These are phyloP conservation scores for Oreochromis mossambicus DNA, from an alignment of 2,797 vertebrate species.

Conservation along the genomic window DNA sequence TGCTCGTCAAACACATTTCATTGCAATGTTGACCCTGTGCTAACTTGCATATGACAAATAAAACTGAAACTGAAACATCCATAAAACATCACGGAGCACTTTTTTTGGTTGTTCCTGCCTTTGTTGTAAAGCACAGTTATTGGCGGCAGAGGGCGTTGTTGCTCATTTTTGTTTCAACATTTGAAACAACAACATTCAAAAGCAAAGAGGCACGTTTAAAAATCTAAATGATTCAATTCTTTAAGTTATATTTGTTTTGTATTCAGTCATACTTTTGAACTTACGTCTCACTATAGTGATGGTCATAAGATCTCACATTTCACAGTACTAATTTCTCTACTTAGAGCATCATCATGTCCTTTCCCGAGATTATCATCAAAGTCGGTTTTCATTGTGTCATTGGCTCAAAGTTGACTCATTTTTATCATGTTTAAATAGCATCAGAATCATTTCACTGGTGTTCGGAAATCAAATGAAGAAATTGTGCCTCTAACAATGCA, in stretches of 20 bases:
- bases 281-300: not conserved
- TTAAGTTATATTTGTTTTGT: not conserved
- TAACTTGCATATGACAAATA: too few relatives aligned
- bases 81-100: not conserved
- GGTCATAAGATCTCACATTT: not conserved
- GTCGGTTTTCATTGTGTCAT: not conserved
- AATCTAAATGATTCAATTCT: not conserved
- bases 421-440: not conserved
- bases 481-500: not conserved
- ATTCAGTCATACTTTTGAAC: not conserved
- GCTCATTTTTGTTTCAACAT: not conserved
- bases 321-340: not conserved
- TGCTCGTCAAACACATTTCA: too few relatives aligned
- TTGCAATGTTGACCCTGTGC: too few relatives aligned
- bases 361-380: not conserved
- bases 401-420: not conserved
- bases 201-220: not conserved
- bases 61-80: too few relatives aligned
- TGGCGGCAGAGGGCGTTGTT: not conserved
- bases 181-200: not conserved
- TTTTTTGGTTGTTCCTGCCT: not conserved
- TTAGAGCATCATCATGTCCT: not conserved
- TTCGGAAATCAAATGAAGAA: not conserved
- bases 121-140: not conserved
- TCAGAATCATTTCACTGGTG: not conserved